Evolutionary conservation across 2,113 vertebrate species (phyloP), one percentile per base, ranked within the genome.

Genomic region (Aldabrachelys gigantea): DNA sequence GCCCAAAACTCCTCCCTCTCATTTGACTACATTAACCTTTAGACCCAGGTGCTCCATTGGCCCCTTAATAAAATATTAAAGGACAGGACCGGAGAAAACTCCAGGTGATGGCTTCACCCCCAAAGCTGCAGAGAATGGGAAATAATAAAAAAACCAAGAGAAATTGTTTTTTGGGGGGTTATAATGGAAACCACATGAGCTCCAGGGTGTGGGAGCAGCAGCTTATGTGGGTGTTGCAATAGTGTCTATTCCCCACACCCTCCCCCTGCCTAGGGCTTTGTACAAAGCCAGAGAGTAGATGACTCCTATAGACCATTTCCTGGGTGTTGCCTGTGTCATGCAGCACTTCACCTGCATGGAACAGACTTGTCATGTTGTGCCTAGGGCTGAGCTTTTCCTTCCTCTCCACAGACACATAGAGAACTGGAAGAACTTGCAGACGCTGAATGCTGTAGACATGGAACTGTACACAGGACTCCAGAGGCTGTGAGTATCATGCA

Each of bases 391-490:
- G 22, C 56, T 54, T 96, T 50, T 95, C 69, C n/a, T 91, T 95
- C 95, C 95, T 95, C 85, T 92, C 97, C 96, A 21, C 98, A 99
- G 99, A 99, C 99, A 99, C 98, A 99, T 99, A 98, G 99, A 99
- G 98, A 99, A 99, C 98, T 99, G 99, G 99, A 99, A 98, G 49
- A 99, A 99, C 85, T 97, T 99, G 97, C 99, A 99, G 97, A 99
- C 98, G 0, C 98, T 99, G 95, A 99, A 99, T 0, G 99, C 99
- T 0, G 99, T 99, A n/a, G 99, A 99, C 97, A 99, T 99, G 99
- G 99, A 99, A 97, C 99, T 99, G 93, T 99, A 99, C 97, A 99
- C 99, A 0, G 99, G 99, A 98, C 99, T 99, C 54, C 99, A 99
- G 97, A 99, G 98, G 97, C 98, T 99, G 99, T 99, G 97, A 99